Percentiles rank a stretch among this genome's conserved stretches.
Evolutionary conservation across 2,888 invertebrate species (phyloP).

Genomic region (Calliphora vomitoria): DNA sequence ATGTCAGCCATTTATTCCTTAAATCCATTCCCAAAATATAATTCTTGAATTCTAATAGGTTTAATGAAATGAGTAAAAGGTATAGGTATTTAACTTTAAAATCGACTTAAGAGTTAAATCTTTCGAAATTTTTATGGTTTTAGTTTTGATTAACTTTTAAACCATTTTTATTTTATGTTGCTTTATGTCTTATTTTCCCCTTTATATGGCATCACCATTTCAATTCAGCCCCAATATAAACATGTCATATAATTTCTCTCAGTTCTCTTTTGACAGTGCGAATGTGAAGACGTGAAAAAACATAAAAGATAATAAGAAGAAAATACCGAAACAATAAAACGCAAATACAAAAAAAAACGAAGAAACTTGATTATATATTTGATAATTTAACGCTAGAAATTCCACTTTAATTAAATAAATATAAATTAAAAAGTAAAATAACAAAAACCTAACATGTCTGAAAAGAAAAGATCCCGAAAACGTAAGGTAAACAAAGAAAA

Average conservation of each 20-base stretch:
- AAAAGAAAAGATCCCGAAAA: slow-evolving; percentile 83
- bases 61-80: too few relatives aligned
- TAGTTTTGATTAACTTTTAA: too few relatives aligned
- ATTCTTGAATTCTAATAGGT: too few relatives aligned
- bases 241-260: slow-evolving; percentile 20
- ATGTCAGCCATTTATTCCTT: too few relatives aligned
- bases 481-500: slow-evolving; percentile 79
- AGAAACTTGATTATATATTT: slow-evolving; percentile 47
- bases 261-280: slow-evolving; percentile 53
- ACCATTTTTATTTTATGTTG: too few relatives aligned
- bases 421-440: slow-evolving; percentile 62
- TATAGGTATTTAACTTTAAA: too few relatives aligned
- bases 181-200: too few relatives aligned
- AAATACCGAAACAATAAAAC: slow-evolving; percentile 45
- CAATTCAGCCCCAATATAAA: neutral
- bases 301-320: neutral
- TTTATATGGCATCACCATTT: slow-evolving; percentile 27
- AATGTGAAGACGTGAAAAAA: slow-evolving; percentile 31
- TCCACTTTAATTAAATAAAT: slow-evolving; percentile 41
- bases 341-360: slow-evolving; percentile 36
- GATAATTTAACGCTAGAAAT: slow-evolving; percentile 29
- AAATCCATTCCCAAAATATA: too few relatives aligned
- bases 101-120: too few relatives aligned
- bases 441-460: slow-evolving; percentile 80
- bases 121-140: too few relatives aligned